Evolutionary conservation across 2,113 vertebrate genomes (phyloP).

Genomic region (Mixornis gularis): DNA sequence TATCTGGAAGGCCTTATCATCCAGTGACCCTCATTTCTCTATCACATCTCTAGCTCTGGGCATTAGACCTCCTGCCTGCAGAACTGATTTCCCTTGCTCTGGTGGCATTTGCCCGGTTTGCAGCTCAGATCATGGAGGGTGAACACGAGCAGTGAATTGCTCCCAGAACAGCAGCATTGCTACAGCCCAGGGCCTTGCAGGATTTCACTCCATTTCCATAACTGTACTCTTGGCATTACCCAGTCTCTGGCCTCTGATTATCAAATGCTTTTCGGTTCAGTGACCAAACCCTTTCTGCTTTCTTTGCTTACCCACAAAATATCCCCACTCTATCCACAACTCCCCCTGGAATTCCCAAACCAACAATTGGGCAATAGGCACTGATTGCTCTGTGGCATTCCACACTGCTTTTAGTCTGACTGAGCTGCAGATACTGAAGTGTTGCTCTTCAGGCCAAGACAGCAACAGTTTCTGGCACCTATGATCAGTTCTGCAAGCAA

Average conservation of each 20-base stretch:
- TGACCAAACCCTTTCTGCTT: background rate
- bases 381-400: background rate
- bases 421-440: background rate
- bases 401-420: background rate
- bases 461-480: background rate
- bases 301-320: background rate
- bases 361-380: background rate
- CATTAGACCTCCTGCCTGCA: background rate
- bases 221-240: background rate
- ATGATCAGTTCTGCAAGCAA: background rate
- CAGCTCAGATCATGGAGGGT: background rate
- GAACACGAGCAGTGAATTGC: accelerated
- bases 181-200: background rate
- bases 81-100: background rate
- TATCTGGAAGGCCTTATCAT: background rate
- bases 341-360: background rate
- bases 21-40: background rate
- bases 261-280: background rate
- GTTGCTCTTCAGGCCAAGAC: background rate
- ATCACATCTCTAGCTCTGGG: background rate
- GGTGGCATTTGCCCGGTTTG: background rate
- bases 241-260: background rate
- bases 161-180: background rate
- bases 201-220: background rate
- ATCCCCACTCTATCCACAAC: background rate